Evolutionary conservation across 2,888 invertebrate species (phyloP), one percentile per base, ranked within the genome.

Genomic region (Tineola bisselliella): DNA sequence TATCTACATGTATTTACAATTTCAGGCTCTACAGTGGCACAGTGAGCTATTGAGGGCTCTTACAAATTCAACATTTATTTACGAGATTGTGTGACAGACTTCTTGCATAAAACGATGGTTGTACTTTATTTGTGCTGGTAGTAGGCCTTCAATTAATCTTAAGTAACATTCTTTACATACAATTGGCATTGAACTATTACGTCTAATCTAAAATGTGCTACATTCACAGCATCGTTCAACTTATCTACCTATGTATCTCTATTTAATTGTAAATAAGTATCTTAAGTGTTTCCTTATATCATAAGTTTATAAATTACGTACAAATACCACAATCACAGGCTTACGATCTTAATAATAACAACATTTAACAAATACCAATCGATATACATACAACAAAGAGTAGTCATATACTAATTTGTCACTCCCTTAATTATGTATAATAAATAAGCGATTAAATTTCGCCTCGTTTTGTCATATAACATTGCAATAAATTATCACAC

Each of bases 291-390:
- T 58, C 8, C 56, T 56, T 56, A 56, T 13, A 19, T 19, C 18
- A 6, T 56, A 56, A 56, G 25, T 25, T 58, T 58, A 8, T 31
- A 56, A 33, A 58, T 58, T 58, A 58, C 58, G 58, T 58, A 58
- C 58, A 58, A 58, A 33, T 33, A 30, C 19, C 58, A 33, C 58
- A 33, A 58, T 58, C 58, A 58, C 58, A 58, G 58, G 33, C 54
- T 25, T 54, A 15, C 48, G 48, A 48, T 10, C 38, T 38, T 10
- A 38, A 38, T n/a, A 2, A 38, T 6, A 38, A 38, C n/a, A 38
- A 38, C 43, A 43, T 43, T 43, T 43, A 43, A 43, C 43, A 43
- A 43, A 43, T n/a, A 43, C 8, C 13, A 48, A 17, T 44, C 6
- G 6, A 44, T 44, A 13, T 44, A 44, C 48, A 17, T 12, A 2